A percentile compares a stretch with the other conserved stretches of the same genome.
Conservation (phyloP, 2,888 invertebrate species). For the Xiphydria camelus region DNA sequence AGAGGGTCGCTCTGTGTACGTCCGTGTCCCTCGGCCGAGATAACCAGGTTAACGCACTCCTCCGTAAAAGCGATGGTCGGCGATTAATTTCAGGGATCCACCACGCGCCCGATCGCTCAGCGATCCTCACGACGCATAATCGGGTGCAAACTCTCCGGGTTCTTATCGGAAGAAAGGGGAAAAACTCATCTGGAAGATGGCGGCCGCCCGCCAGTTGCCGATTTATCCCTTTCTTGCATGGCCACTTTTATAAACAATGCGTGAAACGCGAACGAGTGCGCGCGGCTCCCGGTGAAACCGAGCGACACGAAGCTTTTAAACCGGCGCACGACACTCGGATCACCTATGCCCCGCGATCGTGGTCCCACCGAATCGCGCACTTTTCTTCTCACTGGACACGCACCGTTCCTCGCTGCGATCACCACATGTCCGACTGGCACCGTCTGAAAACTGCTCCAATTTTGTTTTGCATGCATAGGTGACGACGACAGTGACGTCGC, state of each 20-base stretch:
- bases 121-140: not conserved
- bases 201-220: slow-evolving; percentile 60
- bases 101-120: not conserved
- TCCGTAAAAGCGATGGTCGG: not conserved
- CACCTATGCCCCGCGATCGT: slow-evolving; percentile 4
- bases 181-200: slow-evolving; percentile 65
- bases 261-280: slow-evolving; percentile 11
- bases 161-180: slow-evolving; percentile 44
- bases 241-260: slow-evolving; percentile 26
- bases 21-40: not conserved
- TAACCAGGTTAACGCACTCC: slow-evolving; percentile 1
- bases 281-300: not conserved
- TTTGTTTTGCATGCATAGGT: slow-evolving; percentile 42
- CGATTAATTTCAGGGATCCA: not conserved
- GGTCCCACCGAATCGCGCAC: slow-evolving; percentile 5
- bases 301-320: not conserved
- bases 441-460: slow-evolving; percentile 38
- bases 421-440: slow-evolving; percentile 26
- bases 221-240: slow-evolving; percentile 45
- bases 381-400: slow-evolving; percentile 6
- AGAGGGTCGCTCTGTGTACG: not conserved
- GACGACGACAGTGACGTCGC: slow-evolving; percentile 45
- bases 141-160: not conserved
- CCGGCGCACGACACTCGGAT: slow-evolving; percentile 14
- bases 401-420: slow-evolving; percentile 11